These are phyloP conservation scores for Tenthredo notha DNA, from an alignment of 2,888 invertebrate species.

Conservation along the genomic window DNA sequence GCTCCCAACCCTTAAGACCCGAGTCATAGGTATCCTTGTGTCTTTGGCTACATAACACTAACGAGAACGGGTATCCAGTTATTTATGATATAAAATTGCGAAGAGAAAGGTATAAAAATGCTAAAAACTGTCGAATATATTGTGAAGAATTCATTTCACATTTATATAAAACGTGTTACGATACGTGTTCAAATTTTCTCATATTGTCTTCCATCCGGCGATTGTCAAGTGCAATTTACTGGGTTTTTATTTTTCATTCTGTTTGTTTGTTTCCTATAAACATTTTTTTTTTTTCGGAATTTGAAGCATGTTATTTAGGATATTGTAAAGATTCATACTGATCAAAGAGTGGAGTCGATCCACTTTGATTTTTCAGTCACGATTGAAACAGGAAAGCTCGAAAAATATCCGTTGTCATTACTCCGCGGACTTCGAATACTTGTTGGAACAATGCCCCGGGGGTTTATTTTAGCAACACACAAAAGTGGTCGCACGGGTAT, in stretches of 20 bases:
- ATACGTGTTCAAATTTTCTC: not conserved
- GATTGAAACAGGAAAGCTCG: conserved; percentile 4
- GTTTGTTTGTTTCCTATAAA: not conserved
- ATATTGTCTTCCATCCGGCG: not conserved
- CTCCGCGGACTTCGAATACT: not conserved
- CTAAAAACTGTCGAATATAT: not conserved
- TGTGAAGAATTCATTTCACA: not conserved
- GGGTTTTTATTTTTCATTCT: not conserved
- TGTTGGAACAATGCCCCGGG: conserved; percentile 16
- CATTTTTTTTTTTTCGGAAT: not conserved
- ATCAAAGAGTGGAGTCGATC: conserved; percentile 28
- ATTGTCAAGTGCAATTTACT: not conserved
- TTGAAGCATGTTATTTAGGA: not conserved
- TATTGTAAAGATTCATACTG: not conserved
- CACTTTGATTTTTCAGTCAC: not conserved
- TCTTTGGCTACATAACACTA: not conserved
- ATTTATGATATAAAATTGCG: not conserved
- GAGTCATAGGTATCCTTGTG: not conserved
- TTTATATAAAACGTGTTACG: not conserved
- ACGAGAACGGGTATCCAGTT: not conserved
- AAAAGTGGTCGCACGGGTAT: not conserved
- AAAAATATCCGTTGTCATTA: conserved; percentile 11
- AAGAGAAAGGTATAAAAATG: not conserved
- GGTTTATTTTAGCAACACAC: conserved; percentile 21
- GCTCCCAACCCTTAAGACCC: not conserved